These are phyloP conservation scores for Actinernus sp. DNA, from an alignment of 92 coral and sea anemone genomes.

Conservation along the genomic window DNA sequence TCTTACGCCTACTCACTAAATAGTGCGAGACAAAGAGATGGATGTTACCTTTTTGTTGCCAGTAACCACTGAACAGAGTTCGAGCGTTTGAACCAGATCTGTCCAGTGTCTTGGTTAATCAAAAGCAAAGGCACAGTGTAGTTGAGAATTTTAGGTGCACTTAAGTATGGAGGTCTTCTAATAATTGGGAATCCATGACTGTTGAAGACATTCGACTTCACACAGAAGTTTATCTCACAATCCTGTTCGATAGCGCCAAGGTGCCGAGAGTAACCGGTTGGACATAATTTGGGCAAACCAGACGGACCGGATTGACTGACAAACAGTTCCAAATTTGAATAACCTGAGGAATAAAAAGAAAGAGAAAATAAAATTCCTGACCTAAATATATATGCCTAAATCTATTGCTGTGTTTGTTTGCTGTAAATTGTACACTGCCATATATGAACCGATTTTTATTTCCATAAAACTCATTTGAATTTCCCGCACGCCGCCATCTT, in stretches of 20 bases:
- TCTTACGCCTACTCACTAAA: too few species aligned
- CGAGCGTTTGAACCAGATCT: constrained; percentile 64
- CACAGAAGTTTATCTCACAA: constrained; percentile 91
- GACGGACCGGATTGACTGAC: constrained; percentile 44
- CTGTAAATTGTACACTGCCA: too few species aligned
- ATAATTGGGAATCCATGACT: constrained; percentile 74
- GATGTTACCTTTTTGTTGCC: constrained; percentile 59
- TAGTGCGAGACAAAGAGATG: background rate
- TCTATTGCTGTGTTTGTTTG: too few species aligned
- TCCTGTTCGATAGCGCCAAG: constrained; percentile 84
- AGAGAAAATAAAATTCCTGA: too few species aligned
- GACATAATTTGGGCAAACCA: constrained; percentile 87
- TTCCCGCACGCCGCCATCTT: too few species aligned
- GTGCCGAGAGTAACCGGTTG: constrained; percentile 91
- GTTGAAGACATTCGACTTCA: constrained; percentile 67
- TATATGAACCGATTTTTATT: too few species aligned
- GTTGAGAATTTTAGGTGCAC: constrained; percentile 63
- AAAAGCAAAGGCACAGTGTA: constrained; percentile 75
- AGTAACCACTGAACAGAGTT: constrained; percentile 43
- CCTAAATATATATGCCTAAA: too few species aligned
- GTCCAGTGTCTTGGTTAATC: constrained; percentile 72
- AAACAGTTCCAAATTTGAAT: background rate
- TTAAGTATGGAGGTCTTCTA: constrained; percentile 89
- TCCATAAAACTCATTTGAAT: too few species aligned
- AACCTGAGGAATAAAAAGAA: background rate